Evolutionary conservation across 2,113 vertebrate species (phyloP).

Genomic region (Pseudonaja textilis): DNA sequence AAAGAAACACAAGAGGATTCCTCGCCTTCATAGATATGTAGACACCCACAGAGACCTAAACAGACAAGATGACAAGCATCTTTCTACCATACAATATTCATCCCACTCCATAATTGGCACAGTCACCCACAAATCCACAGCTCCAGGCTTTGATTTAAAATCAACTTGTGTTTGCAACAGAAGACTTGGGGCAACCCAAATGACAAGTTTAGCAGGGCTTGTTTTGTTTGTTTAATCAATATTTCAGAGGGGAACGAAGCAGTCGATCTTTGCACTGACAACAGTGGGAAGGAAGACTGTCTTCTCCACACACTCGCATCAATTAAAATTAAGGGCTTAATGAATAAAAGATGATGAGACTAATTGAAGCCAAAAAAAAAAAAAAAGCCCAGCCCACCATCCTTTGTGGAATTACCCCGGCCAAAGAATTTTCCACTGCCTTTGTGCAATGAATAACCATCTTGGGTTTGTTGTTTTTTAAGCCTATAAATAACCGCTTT

Average conservation of each 20-base stretch:
- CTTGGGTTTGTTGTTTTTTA: conserved; percentile 22
- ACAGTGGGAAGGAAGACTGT: not conserved
- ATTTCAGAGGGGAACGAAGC: not conserved
- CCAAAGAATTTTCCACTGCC: conserved; percentile 48
- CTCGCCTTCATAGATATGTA: not conserved
- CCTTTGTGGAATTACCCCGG: conserved; percentile 36
- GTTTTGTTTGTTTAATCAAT: not conserved
- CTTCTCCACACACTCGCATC: conserved; percentile 41
- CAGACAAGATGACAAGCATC: not conserved
- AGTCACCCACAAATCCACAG: not conserved
- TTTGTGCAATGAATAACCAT: conserved; percentile 39
- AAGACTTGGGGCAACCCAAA: not conserved
- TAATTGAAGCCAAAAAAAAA: conserved; percentile 39
- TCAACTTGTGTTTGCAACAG: not conserved
- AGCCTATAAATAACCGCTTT: conserved; percentile 51
- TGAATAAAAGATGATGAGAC: conserved; percentile 51
- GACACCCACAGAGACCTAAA: not conserved
- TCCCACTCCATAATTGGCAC: not conserved
- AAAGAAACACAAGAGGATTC: not conserved
- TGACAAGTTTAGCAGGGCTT: not conserved
- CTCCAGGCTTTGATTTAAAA: conserved; percentile 2
- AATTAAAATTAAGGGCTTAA: conserved; percentile 51
- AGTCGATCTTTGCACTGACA: conserved; percentile 23
- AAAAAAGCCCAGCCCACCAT: not conserved
- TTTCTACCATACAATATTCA: not conserved